Evolutionary conservation across 1,140 invertebrate genomes (phyloP).

Genomic region (Heliconius nattereri): DNA sequence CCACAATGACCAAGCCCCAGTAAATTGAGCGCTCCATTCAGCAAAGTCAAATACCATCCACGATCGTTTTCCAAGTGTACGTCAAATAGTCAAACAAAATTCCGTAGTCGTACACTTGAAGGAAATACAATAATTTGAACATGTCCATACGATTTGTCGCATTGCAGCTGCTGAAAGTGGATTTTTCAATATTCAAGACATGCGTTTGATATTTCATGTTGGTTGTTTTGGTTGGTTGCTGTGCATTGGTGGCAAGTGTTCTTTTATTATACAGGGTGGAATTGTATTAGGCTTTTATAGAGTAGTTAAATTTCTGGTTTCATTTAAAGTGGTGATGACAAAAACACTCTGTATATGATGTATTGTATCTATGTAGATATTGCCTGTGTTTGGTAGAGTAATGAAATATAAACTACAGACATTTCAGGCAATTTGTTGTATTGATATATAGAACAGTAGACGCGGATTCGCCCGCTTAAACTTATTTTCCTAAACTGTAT

Average conservation of each 20-base stretch:
- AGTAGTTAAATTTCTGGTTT: too few relatives aligned
- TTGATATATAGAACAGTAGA: too few relatives aligned
- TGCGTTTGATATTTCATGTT: constrained; percentile 45
- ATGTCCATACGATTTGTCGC: constrained; percentile 71
- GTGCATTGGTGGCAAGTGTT: constrained; percentile 16
- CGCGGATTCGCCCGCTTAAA: too few relatives aligned
- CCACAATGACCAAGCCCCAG: neutral
- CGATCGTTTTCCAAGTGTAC: constrained; percentile 36
- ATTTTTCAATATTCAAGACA: constrained; percentile 60
- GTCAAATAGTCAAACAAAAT: constrained; percentile 67
- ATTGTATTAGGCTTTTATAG: too few relatives aligned
- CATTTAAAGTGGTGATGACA: too few relatives aligned
- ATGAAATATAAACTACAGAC: too few relatives aligned
- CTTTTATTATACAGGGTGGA: neutral
- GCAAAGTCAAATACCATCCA: neutral
- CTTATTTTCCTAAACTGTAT: too few relatives aligned
- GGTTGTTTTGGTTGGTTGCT: constrained; percentile 43
- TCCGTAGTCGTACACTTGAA: constrained; percentile 57
- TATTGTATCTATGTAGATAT: too few relatives aligned
- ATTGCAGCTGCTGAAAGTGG: constrained; percentile 55
- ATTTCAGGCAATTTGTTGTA: too few relatives aligned
- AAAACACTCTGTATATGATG: too few relatives aligned
- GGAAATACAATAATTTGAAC: constrained; percentile 73
- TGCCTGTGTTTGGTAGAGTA: too few relatives aligned
- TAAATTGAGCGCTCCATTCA: constrained; percentile 12